Percentiles rank a stretch among this genome's conserved stretches.
These are phyloP conservation scores for Arizona elegans DNA, from an alignment of 2,113 vertebrate genomes.

Conservation along the genomic window DNA sequence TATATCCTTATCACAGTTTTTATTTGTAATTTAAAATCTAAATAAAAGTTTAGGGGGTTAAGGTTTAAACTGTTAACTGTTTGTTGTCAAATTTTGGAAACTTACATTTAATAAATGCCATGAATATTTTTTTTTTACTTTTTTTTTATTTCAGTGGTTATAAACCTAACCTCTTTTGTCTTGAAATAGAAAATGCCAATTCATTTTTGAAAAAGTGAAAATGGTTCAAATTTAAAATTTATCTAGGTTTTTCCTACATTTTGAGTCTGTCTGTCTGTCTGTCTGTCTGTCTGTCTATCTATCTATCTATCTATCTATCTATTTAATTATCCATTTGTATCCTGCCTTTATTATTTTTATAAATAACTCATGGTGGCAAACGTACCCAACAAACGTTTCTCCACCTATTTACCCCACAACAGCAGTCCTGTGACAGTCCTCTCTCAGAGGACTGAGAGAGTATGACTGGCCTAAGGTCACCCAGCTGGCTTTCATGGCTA, in stretches of 20 bases:
- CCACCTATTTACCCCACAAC: no score
- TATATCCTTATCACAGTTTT: neutral
- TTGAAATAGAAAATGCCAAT: neutral
- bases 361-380: neutral
- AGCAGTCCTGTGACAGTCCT: no score
- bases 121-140: neutral
- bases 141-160: neutral
- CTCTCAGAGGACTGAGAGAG: no score
- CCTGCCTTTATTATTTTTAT: neutral
- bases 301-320: neutral
- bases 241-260: neutral
- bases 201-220: neutral
- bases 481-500: no score
- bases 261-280: neutral
- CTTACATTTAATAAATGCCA: neutral
- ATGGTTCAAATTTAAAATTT: neutral
- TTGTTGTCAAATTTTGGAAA: neutral
- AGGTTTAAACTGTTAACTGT: neutral
- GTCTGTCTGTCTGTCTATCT: no score
- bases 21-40: neutral
- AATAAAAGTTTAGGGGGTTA: neutral
- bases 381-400: neutral
- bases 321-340: neutral
- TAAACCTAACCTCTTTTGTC: neutral
- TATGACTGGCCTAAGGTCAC: no score